Evolutionary conservation across 2,888 invertebrate genomes (phyloP).

Genomic region (Calephelis perditalis): DNA sequence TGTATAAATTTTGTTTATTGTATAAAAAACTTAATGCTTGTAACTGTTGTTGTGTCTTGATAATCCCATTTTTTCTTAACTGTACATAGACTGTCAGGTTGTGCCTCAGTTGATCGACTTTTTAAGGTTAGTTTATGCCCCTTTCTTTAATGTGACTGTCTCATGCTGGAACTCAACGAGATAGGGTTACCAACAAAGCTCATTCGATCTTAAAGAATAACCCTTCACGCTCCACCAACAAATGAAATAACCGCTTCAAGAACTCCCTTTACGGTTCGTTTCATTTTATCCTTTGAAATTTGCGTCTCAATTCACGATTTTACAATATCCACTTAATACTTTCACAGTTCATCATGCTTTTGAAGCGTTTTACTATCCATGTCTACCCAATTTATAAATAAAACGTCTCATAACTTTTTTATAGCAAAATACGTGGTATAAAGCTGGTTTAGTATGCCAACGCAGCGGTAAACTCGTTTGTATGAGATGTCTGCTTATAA

Average conservation of each 20-base stretch:
- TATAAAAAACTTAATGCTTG: too few relatives aligned
- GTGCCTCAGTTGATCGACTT: too few relatives aligned
- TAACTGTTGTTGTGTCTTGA: too few relatives aligned
- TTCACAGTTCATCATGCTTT: slow-evolving; percentile 36
- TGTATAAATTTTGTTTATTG: too few relatives aligned
- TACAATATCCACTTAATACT: slow-evolving; percentile 10
- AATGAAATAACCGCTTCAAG: slow-evolving; percentile 6
- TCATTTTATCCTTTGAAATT: slow-evolving; percentile 14
- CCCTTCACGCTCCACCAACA: not conserved
- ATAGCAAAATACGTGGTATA: slow-evolving; percentile 57
- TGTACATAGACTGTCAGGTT: too few relatives aligned
- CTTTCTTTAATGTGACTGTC: too few relatives aligned
- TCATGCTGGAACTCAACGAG: too few relatives aligned
- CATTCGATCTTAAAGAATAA: not conserved
- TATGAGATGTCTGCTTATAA: slow-evolving; percentile 28
- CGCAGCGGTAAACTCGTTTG: slow-evolving; percentile 45
- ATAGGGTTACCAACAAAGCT: too few relatives aligned
- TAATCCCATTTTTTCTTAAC: too few relatives aligned
- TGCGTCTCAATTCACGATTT: slow-evolving; percentile 18
- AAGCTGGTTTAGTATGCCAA: slow-evolving; percentile 49
- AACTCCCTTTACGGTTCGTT: not conserved
- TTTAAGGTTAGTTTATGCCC: too few relatives aligned
- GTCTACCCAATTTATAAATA: slow-evolving; percentile 52
- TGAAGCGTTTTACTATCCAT: slow-evolving; percentile 48
- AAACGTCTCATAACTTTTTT: slow-evolving; percentile 65